Percentiles rank a stretch among this genome's conserved stretches.
phyloP scores from a whole-genome alignment of 1,140 invertebrate genomes.

The Tetranychus cinnabarinus region DNA sequence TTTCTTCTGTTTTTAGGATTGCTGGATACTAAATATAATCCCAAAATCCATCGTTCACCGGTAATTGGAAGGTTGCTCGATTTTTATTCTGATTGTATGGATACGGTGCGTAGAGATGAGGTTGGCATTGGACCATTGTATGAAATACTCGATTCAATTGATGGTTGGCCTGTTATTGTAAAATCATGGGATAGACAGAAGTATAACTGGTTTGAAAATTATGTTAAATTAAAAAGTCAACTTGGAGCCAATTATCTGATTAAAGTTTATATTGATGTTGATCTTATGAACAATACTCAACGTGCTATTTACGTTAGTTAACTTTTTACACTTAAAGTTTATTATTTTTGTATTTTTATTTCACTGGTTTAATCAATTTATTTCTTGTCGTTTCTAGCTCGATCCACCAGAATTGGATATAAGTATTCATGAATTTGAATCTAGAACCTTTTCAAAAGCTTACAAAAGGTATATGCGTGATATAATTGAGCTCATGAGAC shows the following conservation, averaged over 20 bases:
- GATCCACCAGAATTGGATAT: neutral
- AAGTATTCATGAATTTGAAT: neutral
- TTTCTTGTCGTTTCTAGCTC: neutral
- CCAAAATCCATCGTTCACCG: neutral
- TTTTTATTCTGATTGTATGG: slow-evolving; percentile 2
- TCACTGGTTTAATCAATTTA: neutral
- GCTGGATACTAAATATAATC: neutral
- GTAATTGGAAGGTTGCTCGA: neutral
- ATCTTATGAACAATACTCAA: neutral
- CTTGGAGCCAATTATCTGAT: neutral
- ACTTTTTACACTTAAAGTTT: neutral
- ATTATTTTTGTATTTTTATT: neutral
- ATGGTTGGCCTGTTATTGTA: slow-evolving; percentile 69
- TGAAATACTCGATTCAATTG: slow-evolving; percentile 41
- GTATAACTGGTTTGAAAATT: neutral
- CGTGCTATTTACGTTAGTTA: neutral
- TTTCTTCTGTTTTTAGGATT: neutral
- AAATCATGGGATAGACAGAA: slow-evolving; percentile 32
- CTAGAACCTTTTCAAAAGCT: neutral
- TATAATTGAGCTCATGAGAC: neutral
- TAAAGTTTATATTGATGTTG: neutral
- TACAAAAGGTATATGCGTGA: neutral
- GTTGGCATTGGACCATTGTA: slow-evolving; percentile 38
- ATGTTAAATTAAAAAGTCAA: neutral
- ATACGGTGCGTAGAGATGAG: neutral